A percentile compares a stretch with the other conserved stretches of the same genome.
These are phyloP conservation scores for Hippocampus abdominalis DNA, from an alignment of 2,113 vertebrate genomes.

Conservation along the genomic window DNA sequence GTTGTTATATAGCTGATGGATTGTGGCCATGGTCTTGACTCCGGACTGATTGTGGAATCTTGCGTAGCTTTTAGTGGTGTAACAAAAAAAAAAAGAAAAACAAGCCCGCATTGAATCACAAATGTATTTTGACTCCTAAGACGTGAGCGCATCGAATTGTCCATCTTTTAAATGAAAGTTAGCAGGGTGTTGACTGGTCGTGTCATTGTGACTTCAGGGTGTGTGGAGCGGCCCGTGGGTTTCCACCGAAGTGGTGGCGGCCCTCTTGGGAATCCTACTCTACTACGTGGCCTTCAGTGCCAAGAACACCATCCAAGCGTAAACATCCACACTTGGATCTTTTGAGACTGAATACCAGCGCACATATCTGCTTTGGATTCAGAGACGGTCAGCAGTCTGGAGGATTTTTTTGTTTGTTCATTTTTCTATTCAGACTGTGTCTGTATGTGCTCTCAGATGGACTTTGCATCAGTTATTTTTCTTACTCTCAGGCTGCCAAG, in stretches of 20 bases:
- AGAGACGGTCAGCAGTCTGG: not conserved
- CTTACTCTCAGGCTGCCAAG: not conserved
- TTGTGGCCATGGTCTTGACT: no score
- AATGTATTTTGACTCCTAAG: no score
- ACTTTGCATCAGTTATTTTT: conserved; percentile 1
- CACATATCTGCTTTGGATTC: conserved; percentile 3
- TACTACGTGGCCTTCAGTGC: conserved; percentile 86
- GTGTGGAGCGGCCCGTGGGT: conserved; percentile 89
- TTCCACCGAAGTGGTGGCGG: conserved; percentile 87
- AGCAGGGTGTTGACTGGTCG: not conserved
- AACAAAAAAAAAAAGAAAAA: no score
- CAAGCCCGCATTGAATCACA: no score
- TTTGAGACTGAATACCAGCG: conserved; percentile 52
- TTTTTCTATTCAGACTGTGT: conserved; percentile 32
- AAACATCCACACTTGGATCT: conserved; percentile 30
- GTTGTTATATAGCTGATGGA: no score
- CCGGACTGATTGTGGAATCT: no score
- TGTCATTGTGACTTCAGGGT: conserved; percentile 67
- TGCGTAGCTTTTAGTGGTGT: no score
- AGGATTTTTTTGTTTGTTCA: not conserved
- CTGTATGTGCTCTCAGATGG: conserved; percentile 28
- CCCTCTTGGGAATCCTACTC: conserved; percentile 77
- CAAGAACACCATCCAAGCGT: conserved; percentile 85
- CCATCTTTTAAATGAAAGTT: not conserved
- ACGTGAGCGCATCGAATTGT: not conserved